These are phyloP conservation scores for Linnaemya tessellans DNA, from an alignment of 2,888 invertebrate genomes.

Conservation along the genomic window DNA sequence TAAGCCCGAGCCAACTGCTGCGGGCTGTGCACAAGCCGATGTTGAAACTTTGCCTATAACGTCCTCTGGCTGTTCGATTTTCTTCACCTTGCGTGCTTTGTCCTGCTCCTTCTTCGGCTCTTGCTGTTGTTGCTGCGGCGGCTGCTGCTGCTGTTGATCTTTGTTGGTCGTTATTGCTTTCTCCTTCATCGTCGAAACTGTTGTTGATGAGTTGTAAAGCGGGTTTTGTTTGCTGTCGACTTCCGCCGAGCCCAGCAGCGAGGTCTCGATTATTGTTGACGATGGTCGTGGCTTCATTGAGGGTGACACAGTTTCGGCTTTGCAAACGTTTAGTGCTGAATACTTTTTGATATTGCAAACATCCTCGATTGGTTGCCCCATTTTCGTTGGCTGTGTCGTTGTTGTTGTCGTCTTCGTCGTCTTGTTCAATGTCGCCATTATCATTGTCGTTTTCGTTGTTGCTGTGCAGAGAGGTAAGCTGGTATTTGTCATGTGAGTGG, in stretches of 20 bases:
- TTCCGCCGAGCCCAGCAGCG: slow-evolving; percentile 80
- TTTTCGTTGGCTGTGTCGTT: slow-evolving; percentile 73
- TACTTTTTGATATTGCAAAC: slow-evolving; percentile 71
- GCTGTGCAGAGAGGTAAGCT: slow-evolving; percentile 75
- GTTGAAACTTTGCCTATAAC: slow-evolving; percentile 73
- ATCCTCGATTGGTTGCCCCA: slow-evolving; percentile 59
- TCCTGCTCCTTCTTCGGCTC: slow-evolving; percentile 69
- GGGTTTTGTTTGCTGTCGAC: slow-evolving; percentile 74
- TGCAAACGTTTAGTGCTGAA: slow-evolving; percentile 68
- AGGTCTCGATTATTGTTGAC: slow-evolving; percentile 83
- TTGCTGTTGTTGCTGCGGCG: slow-evolving; percentile 49
- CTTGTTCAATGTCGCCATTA: slow-evolving; percentile 70
- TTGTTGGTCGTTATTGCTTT: slow-evolving; percentile 66
- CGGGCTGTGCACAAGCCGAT: slow-evolving; percentile 76
- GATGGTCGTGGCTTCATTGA: slow-evolving; percentile 77
- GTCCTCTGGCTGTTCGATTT: slow-evolving; percentile 22
- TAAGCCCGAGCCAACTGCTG: slow-evolving; percentile 83
- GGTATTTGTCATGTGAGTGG: slow-evolving; percentile 69
- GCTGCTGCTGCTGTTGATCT: slow-evolving; percentile 32
- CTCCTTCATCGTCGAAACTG: slow-evolving; percentile 80
- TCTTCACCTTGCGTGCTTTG: slow-evolving; percentile 47
- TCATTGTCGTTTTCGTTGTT: slow-evolving; percentile 71
- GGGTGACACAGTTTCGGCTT: slow-evolving; percentile 66
- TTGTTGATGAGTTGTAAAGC: slow-evolving; percentile 81
- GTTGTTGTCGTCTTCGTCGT: slow-evolving; percentile 54